Evolutionary conservation across 2,797 vertebrate genomes (phyloP), one percentile per base, ranked within the genome.

Genomic region (Podarcis siculus): DNA sequence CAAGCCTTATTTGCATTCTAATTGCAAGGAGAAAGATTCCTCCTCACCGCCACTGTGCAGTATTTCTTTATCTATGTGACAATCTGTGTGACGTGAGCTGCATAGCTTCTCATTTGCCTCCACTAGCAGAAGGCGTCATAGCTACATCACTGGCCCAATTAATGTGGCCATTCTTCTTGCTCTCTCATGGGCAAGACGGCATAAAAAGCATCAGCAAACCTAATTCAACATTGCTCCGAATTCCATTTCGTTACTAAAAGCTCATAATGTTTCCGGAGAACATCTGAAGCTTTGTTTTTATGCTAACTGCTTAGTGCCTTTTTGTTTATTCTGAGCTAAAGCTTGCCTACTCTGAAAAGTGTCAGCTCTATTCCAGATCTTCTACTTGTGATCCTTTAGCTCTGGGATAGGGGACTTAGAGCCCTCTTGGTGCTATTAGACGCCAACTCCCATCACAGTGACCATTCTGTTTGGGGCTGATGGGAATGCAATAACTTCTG

Each of bases 221-320:
- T 64, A 49, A 67, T 91, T 85, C 64, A 82, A 58, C 42, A 71
- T 45, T 79, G 72, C 4, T 75, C 58, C 49, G 80, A 92, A 92
- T 83, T 80, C 82, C 71, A 73, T 87, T 90, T 83, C 35, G 27
- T 83, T 69, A 83, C 87, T 82, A 86, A 37, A 72, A 79, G 37
- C 39, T 84, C 66, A 86, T 67, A 4, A 55, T 5, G 58, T 49
- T 94, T 95, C 89, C 1, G 25, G 90, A 90, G 87, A 90, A 90
- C 90, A 94, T 92, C 91, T 95, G 91, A 91, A 79, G 85, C 85
- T 95, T 95, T 93, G 88, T 89, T 93, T 92, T 93, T 93, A 90
- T 90, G 80, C 91, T 88, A 94, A 92, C 58, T 87, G 71, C 88
- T 92, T 89, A 72, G 88, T 79, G 87, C 91, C 89, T 92, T 96